These are phyloP conservation scores for Ylistrum balloti DNA, from an alignment of 1,140 invertebrate species.

Conservation along the genomic window DNA sequence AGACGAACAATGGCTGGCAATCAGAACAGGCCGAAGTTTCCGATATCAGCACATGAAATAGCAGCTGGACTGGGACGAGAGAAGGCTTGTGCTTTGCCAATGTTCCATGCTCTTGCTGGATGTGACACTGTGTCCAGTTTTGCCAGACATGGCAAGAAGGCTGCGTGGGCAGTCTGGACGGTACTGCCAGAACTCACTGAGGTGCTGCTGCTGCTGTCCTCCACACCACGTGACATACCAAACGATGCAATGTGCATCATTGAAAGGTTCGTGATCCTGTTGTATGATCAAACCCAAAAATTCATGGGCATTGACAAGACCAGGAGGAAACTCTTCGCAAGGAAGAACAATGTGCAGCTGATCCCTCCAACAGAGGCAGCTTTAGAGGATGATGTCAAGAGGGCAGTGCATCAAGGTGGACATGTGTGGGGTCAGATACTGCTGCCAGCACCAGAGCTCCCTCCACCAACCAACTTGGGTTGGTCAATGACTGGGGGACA, in stretches of 20 bases:
- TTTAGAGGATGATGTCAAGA: constrained; percentile 43
- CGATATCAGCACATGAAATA: constrained; percentile 27
- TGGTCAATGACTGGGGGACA: constrained; percentile 3
- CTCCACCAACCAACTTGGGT: background rate
- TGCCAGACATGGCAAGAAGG: constrained; percentile 45
- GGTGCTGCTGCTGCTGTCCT: background rate
- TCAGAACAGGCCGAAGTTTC: background rate
- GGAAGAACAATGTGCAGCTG: background rate
- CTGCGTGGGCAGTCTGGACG: constrained; percentile 44
- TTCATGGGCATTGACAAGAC: background rate
- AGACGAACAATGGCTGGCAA: constrained; percentile 43
- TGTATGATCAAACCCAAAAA: background rate
- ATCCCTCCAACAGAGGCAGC: constrained; percentile 44
- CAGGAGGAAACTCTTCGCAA: background rate
- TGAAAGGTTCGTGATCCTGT: constrained; percentile 6
- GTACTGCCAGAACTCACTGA: background rate
- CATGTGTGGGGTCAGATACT: constrained; percentile 50
- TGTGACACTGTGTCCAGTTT: constrained; percentile 48
- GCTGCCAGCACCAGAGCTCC: background rate
- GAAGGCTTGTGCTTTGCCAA: background rate
- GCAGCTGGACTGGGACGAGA: background rate
- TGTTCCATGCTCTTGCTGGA: constrained; percentile 48
- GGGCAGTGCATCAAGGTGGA: constrained; percentile 50
- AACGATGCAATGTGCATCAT: background rate
- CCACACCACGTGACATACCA: background rate